Evolutionary conservation across 1,140 invertebrate species (phyloP), one percentile per base, ranked within the genome.

Genomic region (Phymastichus coffea): DNA sequence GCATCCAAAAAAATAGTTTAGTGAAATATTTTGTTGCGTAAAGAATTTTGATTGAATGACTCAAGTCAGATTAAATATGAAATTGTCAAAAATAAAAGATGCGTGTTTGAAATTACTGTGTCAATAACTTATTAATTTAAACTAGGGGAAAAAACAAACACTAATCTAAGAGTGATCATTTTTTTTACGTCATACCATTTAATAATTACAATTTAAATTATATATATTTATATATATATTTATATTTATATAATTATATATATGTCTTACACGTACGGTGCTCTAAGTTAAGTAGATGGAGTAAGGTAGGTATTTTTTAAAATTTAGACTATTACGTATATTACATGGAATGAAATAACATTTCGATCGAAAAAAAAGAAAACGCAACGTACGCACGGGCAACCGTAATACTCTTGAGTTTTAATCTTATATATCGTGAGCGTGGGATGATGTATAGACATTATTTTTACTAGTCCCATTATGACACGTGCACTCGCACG

Each of bases 301-400:
- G 66, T 76, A 74, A 60, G 76, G 75, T 79, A 77, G 71, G 69
- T 77, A 77, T 74, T 72, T 72, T 73, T 12, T 7, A 33, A 7
- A 72, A 72, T 67, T 75, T 78, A 79, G 74, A 73, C 76, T 79
- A 77, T 78, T 77, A 79, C 72, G 75, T 80, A 79, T 80, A 79
- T 79, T 80, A 80, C 78, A 80, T 80, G 78, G 78, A 80, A 80
- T 80, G 78, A 76, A 80, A 71, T 78, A 78, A 77, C 76, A 79
- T 76, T 74, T 77, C 62, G n/a, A n/a, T n/a, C n/a, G n/a, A n/a
- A n/a, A n/a, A n/a, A n/a, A n/a, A n/a, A n/a, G n/a, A 73, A 74
- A 75, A 76, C 72, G 72, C 75, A 77, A 76, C 72, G 70, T n/a
- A n/a, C n/a, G n/a, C n/a, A n/a, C n/a, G n/a, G n/a, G n/a, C 74